Evolutionary conservation across 2,888 invertebrate genomes (phyloP).

Genomic region (Eupsilia transversa): DNA sequence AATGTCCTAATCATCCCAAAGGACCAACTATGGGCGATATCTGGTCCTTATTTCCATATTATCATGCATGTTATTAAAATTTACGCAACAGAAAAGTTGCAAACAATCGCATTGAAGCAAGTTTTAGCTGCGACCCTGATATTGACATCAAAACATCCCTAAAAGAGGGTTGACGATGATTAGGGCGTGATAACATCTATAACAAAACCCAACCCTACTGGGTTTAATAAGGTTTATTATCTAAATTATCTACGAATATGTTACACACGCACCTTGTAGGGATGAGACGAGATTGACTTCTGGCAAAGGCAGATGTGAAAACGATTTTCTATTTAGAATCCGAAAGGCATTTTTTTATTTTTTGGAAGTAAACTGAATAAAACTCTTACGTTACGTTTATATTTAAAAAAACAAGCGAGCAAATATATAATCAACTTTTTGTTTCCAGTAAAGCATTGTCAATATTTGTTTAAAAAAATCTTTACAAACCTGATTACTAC

Average conservation of each 20-base stretch:
- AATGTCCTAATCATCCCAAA: constrained; percentile 29
- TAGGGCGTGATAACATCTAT: constrained; percentile 72
- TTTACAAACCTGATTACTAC: neutral
- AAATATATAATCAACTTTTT: neutral
- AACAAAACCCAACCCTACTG: constrained; percentile 67
- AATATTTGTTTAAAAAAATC: neutral
- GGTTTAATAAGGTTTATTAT: constrained; percentile 72
- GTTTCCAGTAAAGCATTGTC: neutral
- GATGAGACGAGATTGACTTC: constrained; percentile 48
- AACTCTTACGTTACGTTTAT: no score
- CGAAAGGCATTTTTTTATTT: neutral
- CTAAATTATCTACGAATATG: constrained; percentile 75
- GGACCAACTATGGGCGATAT: constrained; percentile 27
- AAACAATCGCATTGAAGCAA: constrained; percentile 51
- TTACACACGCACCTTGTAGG: constrained; percentile 55
- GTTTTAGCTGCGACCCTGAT: constrained; percentile 55
- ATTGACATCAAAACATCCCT: constrained; percentile 67
- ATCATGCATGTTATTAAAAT: constrained; percentile 51
- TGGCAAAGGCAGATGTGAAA: neutral
- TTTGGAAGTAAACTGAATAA: no score
- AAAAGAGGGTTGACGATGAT: constrained; percentile 67
- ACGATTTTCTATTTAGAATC: neutral
- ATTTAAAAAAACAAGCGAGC: neutral
- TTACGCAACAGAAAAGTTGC: constrained; percentile 52
- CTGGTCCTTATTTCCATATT: constrained; percentile 31